Percentiles rank a stretch among this genome's conserved stretches.
Evolutionary conservation across 2,888 invertebrate species (phyloP).

Genomic region (Dryadula phaetusa): DNA sequence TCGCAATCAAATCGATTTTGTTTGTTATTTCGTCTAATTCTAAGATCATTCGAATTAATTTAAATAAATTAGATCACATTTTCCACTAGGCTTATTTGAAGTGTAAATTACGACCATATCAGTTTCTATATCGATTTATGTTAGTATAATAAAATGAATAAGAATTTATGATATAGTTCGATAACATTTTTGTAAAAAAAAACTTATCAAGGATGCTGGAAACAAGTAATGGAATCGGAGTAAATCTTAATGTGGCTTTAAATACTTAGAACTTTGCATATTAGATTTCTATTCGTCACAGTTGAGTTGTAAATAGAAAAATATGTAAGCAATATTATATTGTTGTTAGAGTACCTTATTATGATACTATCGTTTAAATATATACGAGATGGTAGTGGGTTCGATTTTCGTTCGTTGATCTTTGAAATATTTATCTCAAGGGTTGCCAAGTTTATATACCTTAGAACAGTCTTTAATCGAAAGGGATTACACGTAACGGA

Average conservation of each 20-base stretch:
- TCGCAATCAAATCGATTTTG: not conserved
- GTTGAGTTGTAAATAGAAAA: not conserved
- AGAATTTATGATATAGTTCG: not conserved
- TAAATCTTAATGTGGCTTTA: constrained; percentile 6
- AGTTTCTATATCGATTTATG: constrained; percentile 24
- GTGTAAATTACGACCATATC: constrained; percentile 18
- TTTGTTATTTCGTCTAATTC: constrained; percentile 15
- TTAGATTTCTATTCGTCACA: not conserved
- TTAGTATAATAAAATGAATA: constrained; percentile 16
- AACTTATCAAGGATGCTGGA: constrained; percentile 10
- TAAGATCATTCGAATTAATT: constrained; percentile 17
- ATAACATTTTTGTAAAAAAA: constrained; percentile 17
- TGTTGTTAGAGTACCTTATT: not conserved
- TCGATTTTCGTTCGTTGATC: no score
- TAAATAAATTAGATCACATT: constrained; percentile 19
- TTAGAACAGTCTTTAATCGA: no score
- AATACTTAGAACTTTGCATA: not conserved
- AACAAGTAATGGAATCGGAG: constrained; percentile 5
- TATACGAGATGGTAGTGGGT: no score
- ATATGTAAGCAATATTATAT: not conserved
- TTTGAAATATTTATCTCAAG: no score
- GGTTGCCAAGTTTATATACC: no score
- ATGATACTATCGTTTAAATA: no score
- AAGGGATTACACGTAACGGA: no score
- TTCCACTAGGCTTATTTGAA: constrained; percentile 8